Evolutionary conservation across 2,888 invertebrate species (phyloP).

Genomic region (Ophion ellenae): DNA sequence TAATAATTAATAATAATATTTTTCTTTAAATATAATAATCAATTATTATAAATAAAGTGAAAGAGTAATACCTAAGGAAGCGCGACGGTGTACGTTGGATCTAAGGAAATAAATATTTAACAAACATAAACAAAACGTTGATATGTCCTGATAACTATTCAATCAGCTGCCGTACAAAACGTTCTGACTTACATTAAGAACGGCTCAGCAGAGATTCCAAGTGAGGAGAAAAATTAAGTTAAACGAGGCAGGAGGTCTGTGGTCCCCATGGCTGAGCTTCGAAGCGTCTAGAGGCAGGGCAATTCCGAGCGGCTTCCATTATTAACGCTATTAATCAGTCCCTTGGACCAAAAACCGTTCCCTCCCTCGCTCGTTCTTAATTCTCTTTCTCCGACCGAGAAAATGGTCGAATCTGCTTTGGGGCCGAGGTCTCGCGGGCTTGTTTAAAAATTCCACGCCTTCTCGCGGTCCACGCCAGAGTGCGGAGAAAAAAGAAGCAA

Average conservation of each 20-base stretch:
- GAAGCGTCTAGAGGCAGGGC: conserved; percentile 36
- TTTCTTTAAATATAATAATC: too few species aligned
- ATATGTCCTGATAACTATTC: too few species aligned
- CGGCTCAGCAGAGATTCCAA: background rate
- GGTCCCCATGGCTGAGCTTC: background rate
- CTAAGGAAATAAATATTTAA: too few species aligned
- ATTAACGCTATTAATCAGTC: conserved; percentile 79
- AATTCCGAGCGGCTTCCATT: conserved; percentile 68
- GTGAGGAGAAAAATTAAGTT: background rate
- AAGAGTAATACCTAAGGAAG: too few species aligned
- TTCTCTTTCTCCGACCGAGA: conserved; percentile 48
- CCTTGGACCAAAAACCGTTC: conserved; percentile 26
- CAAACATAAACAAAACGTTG: too few species aligned
- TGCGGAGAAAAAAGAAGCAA: conserved; percentile 40
- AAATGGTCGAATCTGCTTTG: conserved; percentile 40
- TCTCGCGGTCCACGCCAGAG: conserved; percentile 58
- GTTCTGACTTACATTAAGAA: too few species aligned
- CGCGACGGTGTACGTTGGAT: too few species aligned
- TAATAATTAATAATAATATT: too few species aligned
- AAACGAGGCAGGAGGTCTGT: background rate
- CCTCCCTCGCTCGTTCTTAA: conserved; percentile 13
- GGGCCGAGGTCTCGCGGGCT: conserved; percentile 47
- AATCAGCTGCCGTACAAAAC: too few species aligned
- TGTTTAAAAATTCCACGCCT: conserved; percentile 70
- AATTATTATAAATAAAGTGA: too few species aligned